Percentiles rank a stretch among this genome's conserved stretches.
phyloP scores from a whole-genome alignment of 2,797 vertebrate species.

The Eleutherodactylus coqui region DNA sequence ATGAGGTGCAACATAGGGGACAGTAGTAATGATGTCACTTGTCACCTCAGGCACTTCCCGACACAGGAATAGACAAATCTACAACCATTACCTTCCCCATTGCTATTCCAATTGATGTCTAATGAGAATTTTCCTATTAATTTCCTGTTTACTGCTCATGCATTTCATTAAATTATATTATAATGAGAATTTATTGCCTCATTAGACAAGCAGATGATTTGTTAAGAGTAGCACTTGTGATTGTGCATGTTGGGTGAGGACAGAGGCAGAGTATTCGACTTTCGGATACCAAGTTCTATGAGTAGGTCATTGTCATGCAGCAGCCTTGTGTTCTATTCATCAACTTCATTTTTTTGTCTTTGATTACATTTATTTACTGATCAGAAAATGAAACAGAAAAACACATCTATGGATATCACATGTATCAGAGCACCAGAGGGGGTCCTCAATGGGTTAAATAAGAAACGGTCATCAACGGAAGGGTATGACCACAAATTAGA shows the following conservation, averaged over 20 bases:
- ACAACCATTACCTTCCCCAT: slow-evolving; percentile 10
- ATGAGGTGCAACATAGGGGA: not conserved
- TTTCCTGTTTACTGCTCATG: slow-evolving; percentile 37
- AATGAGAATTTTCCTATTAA: slow-evolving; percentile 30
- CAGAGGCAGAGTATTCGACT: not conserved
- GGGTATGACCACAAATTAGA: not conserved
- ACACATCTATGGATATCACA: not conserved
- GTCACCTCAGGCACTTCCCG: not conserved
- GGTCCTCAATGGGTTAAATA: too few relatives aligned
- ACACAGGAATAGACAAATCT: not conserved
- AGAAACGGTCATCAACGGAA: too few relatives aligned
- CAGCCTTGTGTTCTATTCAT: not conserved
- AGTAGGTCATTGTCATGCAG: not conserved
- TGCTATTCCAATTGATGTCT: slow-evolving; percentile 29
- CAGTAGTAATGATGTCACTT: not conserved
- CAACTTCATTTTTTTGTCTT: too few relatives aligned
- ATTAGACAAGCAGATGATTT: slow-evolving; percentile 36
- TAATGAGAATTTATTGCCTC: slow-evolving; percentile 46
- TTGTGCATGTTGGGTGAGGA: not conserved
- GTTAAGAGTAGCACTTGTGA: slow-evolving; percentile 21
- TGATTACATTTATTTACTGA: not conserved
- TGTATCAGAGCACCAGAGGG: not conserved
- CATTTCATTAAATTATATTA: slow-evolving; percentile 42
- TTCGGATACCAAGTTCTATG: not conserved
- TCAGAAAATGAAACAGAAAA: not conserved